A percentile compares a stretch with the other conserved stretches of the same genome.
Conservation (phyloP, 1,140 invertebrate species). For the Nebria ingens region DNA sequence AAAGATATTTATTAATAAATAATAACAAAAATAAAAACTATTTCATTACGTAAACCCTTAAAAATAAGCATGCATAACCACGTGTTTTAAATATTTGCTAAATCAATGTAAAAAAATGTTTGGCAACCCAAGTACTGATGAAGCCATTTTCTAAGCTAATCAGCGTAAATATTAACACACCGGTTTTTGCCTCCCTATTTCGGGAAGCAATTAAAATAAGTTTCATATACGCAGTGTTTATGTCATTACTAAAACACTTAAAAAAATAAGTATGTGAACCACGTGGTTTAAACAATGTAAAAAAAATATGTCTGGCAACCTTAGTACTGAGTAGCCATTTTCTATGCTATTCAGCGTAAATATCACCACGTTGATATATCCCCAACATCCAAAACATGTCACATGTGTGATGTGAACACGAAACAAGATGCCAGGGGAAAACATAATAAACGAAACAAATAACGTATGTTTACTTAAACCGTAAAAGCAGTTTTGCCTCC, state of each 20-base stretch:
- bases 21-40: not conserved
- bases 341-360: not conserved
- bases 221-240: not conserved
- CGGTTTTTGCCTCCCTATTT: not conserved
- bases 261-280: not conserved
- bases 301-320: not conserved
- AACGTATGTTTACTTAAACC: slow-evolving; percentile 59
- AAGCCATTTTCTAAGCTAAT: too few relatives aligned
- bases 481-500: slow-evolving; percentile 86
- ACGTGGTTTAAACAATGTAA: not conserved
- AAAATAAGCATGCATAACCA: not conserved
- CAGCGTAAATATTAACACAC: too few relatives aligned
- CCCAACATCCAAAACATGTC: not conserved
- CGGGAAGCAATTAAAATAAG: not conserved
- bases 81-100: not conserved
- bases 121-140: not conserved
- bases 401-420: not conserved
- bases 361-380: not conserved
- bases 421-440: not conserved
- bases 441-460: not conserved
- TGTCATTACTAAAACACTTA: not conserved
- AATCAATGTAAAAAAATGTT: not conserved
- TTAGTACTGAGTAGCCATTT: not conserved
- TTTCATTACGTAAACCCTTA: not conserved
- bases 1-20: not conserved